A percentile compares a stretch with the other conserved stretches of the same genome.
These are phyloP conservation scores for Laticauda colubrina DNA, from an alignment of 2,113 vertebrate species.

Conservation along the genomic window DNA sequence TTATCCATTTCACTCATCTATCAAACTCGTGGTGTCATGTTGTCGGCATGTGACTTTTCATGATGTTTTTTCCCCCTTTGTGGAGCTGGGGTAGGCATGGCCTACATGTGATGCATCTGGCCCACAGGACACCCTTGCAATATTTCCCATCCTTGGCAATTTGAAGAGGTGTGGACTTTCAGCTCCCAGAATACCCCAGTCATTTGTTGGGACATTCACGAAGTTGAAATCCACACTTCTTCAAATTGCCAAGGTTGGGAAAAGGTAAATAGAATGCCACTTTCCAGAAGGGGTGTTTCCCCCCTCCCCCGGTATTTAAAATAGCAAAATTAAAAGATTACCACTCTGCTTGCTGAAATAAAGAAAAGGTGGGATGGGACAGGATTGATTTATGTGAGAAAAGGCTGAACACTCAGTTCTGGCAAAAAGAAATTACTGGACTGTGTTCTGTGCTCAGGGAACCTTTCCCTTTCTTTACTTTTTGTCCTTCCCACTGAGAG, in stretches of 20 bases:
- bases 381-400: not conserved
- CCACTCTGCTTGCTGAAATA: not conserved
- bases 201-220: not conserved
- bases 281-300: not conserved
- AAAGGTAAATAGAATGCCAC: not conserved
- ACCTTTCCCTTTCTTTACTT: not conserved
- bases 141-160: not conserved
- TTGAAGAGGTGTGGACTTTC: not conserved
- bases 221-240: not conserved
- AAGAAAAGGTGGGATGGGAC: not conserved
- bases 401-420: not conserved
- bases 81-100: too few relatives aligned
- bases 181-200: not conserved
- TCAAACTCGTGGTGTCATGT: too few relatives aligned
- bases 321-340: not conserved
- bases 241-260: not conserved
- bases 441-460: not conserved
- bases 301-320: not conserved
- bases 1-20: too few relatives aligned
- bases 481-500: not conserved
- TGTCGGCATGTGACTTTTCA: too few relatives aligned
- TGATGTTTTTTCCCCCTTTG: too few relatives aligned
- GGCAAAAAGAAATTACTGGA: not conserved
- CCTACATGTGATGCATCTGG: too few relatives aligned
- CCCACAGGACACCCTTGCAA: too few relatives aligned